These are phyloP conservation scores for Pilophorus perplexus DNA, from an alignment of 2,888 invertebrate species.

Conservation along the genomic window DNA sequence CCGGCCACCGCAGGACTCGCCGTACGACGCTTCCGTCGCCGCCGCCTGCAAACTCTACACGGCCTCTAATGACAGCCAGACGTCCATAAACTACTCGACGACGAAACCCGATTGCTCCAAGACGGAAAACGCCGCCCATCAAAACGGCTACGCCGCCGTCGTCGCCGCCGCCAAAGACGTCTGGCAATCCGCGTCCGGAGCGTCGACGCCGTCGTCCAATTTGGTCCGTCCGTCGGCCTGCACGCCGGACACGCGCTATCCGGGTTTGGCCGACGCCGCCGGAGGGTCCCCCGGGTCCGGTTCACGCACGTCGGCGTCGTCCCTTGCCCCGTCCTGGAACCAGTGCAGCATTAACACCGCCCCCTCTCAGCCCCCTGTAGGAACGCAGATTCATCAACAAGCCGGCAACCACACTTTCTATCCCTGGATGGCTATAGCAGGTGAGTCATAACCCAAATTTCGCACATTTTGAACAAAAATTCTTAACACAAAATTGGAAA, in stretches of 20 bases:
- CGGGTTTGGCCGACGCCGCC: conserved; percentile 68
- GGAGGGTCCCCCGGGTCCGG: conserved; percentile 71
- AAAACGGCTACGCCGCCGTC: conserved; percentile 66
- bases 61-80: conserved; percentile 58
- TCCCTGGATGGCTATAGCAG: conserved; percentile 99
- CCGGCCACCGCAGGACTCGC: conserved; percentile 83
- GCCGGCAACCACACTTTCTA: conserved; percentile 91
- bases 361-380: conserved; percentile 67
- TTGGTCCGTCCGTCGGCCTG: conserved; percentile 78
- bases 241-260: conserved; percentile 83
- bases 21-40: conserved; percentile 85
- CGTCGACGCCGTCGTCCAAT: conserved; percentile 59
- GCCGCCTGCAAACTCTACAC: conserved; percentile 79
- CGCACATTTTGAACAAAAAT: too few species aligned
- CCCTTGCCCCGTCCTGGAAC: conserved; percentile 66
- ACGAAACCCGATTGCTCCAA: conserved; percentile 51
- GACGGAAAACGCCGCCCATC: conserved; percentile 52
- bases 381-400: conserved; percentile 78
- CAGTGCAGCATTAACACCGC: conserved; percentile 82
- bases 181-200: conserved; percentile 68
- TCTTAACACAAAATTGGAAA: too few species aligned
- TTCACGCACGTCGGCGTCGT: conserved; percentile 58
- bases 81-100: conserved; percentile 49
- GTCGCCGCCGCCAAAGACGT: conserved; percentile 65
- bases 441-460: conserved; percentile 73